Evolutionary conservation across 2,113 vertebrate species (phyloP), one percentile per base, ranked within the genome.

Genomic region (Trematomus loennbergii): DNA sequence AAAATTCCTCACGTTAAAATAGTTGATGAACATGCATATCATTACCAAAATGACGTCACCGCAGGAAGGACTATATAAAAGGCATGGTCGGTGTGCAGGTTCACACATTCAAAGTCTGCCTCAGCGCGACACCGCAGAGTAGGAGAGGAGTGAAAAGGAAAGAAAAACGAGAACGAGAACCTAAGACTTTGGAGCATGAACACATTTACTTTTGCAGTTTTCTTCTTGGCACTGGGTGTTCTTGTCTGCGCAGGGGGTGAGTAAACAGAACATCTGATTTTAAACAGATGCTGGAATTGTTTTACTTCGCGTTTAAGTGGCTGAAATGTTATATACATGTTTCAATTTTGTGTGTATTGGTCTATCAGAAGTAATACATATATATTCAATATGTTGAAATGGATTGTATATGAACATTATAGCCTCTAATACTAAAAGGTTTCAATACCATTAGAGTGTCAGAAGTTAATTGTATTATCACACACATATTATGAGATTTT

Each of bases 191-290:
- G 91, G 77, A 92, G 61, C 49, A 94, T 95, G 95, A 91, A 78
- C 68, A 90, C 1, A 68, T 61, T 84, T 17, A 82, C 68, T 36
- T 12, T 78, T 10, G 22, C 84, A 20, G 16, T 88, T 84, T 78
- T 89, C 16, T 72, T 94, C 17, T 55, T 93, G 81, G 88, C 84
- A n/a, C 70, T 93, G 72, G 82, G 87, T 5, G 78, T 89, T 84
- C 49, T 91, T 66, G 65, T 84, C 72, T 93, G 92, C n/a, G 79
- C 90, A 82, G 88, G 82, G 63, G 92, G 95, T 95, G 72, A 93
- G 93, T 22, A 12, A 61, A 12, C 13, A 9, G 5, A 29, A 43
- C 2, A 1, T 12, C 4, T 10, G 22, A 49, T 49, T 0, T 18
- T 3, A 5, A 18, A 3, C 15, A 20, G 3, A n/a, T 1, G 0